These are phyloP conservation scores for Pangasius larnaudii DNA, from an alignment of 2,797 vertebrate genomes.

Conservation along the genomic window DNA sequence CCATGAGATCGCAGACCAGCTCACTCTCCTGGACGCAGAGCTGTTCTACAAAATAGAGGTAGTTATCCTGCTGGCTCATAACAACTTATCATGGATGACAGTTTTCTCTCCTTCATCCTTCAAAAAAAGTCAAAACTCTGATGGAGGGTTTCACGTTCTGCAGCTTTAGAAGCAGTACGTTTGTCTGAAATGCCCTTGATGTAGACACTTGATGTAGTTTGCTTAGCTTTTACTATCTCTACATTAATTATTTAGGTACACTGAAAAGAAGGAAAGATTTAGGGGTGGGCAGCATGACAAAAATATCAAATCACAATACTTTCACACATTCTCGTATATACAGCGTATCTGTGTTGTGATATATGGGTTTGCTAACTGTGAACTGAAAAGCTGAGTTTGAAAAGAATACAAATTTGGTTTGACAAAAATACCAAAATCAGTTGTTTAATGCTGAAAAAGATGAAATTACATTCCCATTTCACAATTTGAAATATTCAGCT, in stretches of 20 bases:
- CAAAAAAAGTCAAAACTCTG: too few species aligned
- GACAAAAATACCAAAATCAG: not conserved
- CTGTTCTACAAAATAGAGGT: slow-evolving; percentile 99
- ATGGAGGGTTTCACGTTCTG: not conserved
- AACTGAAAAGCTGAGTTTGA: not conserved
- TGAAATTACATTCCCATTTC: not conserved
- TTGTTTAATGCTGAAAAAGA: not conserved
- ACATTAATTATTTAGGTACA: not conserved
- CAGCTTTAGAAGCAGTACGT: not conserved
- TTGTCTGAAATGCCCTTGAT: not conserved
- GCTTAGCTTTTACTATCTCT: not conserved
- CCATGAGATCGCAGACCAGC: slow-evolving; percentile 96
- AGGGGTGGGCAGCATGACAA: not conserved
- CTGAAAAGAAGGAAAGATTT: not conserved
- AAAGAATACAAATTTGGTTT: not conserved
- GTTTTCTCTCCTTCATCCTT: not conserved
- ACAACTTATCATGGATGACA: not conserved
- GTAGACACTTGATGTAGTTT: not conserved
- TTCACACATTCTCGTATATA: not conserved
- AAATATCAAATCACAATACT: not conserved
- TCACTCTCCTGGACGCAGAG: slow-evolving; percentile 94
- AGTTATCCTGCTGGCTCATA: slow-evolving; percentile 71
- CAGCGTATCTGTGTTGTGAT: not conserved
- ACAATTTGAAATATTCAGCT: not conserved
- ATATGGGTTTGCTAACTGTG: not conserved